A percentile compares a stretch with the other conserved stretches of the same genome.
These are phyloP conservation scores for Elephantulus edwardii DNA, from an alignment of 2,113 vertebrate genomes.

Conservation along the genomic window DNA sequence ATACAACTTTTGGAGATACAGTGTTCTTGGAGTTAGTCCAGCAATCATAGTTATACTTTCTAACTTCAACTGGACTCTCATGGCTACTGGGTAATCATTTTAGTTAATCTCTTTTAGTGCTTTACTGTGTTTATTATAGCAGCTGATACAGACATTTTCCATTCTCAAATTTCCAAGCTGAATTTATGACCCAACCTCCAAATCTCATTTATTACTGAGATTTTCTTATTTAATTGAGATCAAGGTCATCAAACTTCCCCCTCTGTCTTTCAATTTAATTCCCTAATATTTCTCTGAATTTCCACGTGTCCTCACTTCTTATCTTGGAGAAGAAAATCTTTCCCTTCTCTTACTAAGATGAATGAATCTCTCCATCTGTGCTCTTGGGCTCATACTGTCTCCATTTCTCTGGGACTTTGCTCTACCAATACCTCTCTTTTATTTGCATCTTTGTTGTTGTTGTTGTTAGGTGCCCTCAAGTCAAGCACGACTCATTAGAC, in stretches of 20 bases:
- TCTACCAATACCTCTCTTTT: neutral
- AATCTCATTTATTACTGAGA: neutral
- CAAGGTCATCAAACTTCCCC: neutral
- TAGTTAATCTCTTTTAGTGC: neutral
- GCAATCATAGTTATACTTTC: neutral
- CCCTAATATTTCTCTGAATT: constrained; percentile 4
- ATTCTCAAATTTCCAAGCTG: constrained; percentile 56
- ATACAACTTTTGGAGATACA: constrained; percentile 19
- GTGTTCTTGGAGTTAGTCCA: constrained; percentile 6
- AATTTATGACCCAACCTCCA: neutral
- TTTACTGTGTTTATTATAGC: neutral
- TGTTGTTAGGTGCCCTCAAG: too few relatives aligned
- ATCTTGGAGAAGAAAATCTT: neutral
- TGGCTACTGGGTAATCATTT: constrained; percentile 39
- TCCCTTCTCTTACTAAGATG: neutral
- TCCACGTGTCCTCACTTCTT: neutral
- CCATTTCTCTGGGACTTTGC: neutral
- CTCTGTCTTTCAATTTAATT: neutral
- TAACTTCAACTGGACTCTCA: constrained; percentile 10
- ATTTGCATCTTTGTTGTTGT: too few relatives aligned
- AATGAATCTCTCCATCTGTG: neutral
- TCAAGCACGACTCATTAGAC: too few relatives aligned
- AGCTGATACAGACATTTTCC: constrained; percentile 48
- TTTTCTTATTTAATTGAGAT: neutral
- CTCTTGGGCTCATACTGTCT: neutral